Conservation (phyloP, 2,797 vertebrate genomes). For the Rhinella marina region DNA sequence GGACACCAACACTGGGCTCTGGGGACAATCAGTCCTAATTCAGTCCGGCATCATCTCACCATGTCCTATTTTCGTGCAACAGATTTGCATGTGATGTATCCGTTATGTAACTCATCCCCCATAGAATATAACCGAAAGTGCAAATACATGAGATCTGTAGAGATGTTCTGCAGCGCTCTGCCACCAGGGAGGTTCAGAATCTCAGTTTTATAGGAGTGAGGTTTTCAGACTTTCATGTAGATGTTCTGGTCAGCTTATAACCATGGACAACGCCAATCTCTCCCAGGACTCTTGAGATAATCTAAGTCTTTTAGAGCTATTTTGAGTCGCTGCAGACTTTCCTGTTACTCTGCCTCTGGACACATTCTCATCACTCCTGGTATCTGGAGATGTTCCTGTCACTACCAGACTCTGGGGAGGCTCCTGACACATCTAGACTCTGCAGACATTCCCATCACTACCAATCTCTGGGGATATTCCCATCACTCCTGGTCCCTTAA, state of each 20-base stretch:
- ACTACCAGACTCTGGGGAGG: not conserved
- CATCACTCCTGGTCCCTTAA: not conserved
- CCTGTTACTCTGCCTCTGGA: not conserved
- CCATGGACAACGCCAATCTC: too few species aligned
- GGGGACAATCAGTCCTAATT: not conserved
- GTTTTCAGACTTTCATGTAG: not conserved
- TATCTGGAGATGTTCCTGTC: not conserved
- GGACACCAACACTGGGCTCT: not conserved
- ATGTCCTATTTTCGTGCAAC: not conserved
- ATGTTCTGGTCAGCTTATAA: not conserved
- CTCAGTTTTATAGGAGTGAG: not conserved
- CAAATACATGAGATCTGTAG: not conserved
- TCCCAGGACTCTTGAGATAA: not conserved
- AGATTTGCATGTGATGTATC: not conserved
- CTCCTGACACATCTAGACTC: not conserved
- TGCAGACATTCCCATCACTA: not conserved
- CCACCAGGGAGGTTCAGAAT: not conserved
- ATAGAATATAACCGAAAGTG: not conserved
- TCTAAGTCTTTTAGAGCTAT: too few species aligned
- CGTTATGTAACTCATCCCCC: not conserved
- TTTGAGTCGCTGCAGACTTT: not conserved
- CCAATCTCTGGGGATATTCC: not conserved
- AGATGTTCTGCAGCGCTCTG: not conserved
- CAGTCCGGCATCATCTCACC: not conserved
- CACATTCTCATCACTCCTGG: not conserved